Evolutionary conservation across 2,797 vertebrate genomes (phyloP), one percentile per base, ranked within the genome.

Genomic region (Pitangus sulphuratus): DNA sequence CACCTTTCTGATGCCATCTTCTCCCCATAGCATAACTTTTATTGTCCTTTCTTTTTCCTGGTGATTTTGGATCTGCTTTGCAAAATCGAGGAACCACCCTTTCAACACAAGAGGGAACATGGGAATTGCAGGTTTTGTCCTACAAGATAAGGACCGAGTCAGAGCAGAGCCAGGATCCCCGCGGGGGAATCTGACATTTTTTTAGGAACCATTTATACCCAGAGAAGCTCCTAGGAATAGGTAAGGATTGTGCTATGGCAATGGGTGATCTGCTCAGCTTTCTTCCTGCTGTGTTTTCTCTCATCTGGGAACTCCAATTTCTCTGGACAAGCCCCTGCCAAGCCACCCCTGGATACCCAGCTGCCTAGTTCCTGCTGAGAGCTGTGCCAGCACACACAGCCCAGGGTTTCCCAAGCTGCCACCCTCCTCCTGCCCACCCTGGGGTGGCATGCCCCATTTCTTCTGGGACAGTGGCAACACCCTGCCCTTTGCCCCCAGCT

Each of bases 151-250:
- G 40, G 42, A 39, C 19, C 24, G 26, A 89, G 26, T n/a, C 24
- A 83, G 42, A 80, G 58, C 19, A 82, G 31, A 69, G 8, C 0
- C 1, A 33, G 30, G 24, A 37, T 28, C 11, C 44, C 30, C 1
- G 1, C 0, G 2, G 11, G 5, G 1, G 13, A 39, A 62, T 58
- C 35, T 88, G 25, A 25, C 14, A 20, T 26, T 18, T 66, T 80
- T 74, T 54, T 24, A 71, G 44, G 33, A 44, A 31, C 84, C 35
- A 6, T 15, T 54, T 61, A 57, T 2, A 14, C 9, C 7, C 21
- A 25, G n/a, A 54, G 71, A 79, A 62, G 28, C 15, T 88, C 39
- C n/a, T 68, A 33, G 37, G 30, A 77, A 61, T 13, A 50, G 26
- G 17, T 77, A 66, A 84, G 18, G 56, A 57, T 6, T 19, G 11